phyloP scores from a whole-genome alignment of 2,797 vertebrate genomes.

The Leucoraja ocellata region DNA sequence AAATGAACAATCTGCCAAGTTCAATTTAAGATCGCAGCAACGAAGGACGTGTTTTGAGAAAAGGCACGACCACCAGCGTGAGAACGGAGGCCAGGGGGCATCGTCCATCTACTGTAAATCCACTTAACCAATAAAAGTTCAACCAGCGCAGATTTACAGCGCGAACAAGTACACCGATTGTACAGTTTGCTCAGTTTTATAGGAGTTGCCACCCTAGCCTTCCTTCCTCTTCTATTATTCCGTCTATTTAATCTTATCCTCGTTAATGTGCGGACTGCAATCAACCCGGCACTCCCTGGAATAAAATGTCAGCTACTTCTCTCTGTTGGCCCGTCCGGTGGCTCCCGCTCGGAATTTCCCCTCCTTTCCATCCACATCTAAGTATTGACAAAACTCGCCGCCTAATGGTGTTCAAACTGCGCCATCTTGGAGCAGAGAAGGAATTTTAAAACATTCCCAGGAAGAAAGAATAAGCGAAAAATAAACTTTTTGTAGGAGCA shows the following conservation, averaged over 20 bases:
- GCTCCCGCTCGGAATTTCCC: neutral
- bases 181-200: neutral
- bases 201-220: no score
- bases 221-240: neutral
- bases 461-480: neutral
- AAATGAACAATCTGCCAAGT: neutral
- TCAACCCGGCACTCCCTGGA: conserved; percentile 13
- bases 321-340: neutral
- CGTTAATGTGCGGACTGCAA: neutral
- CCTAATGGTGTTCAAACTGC: conserved; percentile 23
- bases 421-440: conserved; percentile 28
- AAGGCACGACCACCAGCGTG: conserved; percentile 2
- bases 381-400: neutral
- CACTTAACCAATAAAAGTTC: neutral
- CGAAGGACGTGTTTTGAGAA: neutral
- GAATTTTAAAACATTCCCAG: neutral
- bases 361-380: conserved; percentile 5
- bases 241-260: neutral
- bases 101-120: neutral
- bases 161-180: neutral
- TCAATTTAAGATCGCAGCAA: neutral
- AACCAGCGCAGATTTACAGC: neutral
- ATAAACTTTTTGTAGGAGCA: neutral
- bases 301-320: conserved; percentile 11
- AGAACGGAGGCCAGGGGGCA: neutral